These are phyloP conservation scores for Trachythela sp. DNA, from an alignment of 64 coral and sea anemone genomes.

Conservation along the genomic window DNA sequence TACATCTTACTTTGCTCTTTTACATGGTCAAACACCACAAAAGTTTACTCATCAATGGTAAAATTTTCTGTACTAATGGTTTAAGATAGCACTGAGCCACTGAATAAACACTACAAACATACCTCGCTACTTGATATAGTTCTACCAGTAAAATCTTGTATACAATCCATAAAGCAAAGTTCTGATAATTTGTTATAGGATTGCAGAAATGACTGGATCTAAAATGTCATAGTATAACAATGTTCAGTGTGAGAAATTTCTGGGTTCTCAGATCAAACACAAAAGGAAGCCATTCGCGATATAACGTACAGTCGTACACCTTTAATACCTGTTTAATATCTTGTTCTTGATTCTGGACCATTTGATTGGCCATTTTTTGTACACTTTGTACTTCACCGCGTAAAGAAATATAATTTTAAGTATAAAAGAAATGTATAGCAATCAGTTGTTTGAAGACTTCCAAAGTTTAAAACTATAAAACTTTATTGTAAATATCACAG, in stretches of 20 bases:
- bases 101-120: neutral
- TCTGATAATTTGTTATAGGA: slow-evolving; percentile 94
- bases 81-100: no score
- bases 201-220: slow-evolving; percentile 85
- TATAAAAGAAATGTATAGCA: neutral
- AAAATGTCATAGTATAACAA: neutral
- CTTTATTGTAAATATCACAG: no score
- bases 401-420: neutral
- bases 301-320: neutral
- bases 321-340: slow-evolving; percentile 12
- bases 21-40: no score
- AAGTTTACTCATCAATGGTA: no score
- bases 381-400: neutral
- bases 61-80: no score
- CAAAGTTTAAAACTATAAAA: neutral
- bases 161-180: slow-evolving; percentile 82
- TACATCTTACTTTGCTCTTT: no score
- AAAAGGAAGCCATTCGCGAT: neutral
- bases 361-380: neutral
- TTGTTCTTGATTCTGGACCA: neutral
- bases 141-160: slow-evolving; percentile 96
- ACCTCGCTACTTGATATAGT: slow-evolving; percentile 86
- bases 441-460: neutral
- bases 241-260: neutral
- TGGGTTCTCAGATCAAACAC: neutral